A percentile compares a stretch with the other conserved stretches of the same genome.
These are phyloP conservation scores for Dicranocentrus wangi DNA, from an alignment of 2,888 invertebrate genomes.

Conservation along the genomic window DNA sequence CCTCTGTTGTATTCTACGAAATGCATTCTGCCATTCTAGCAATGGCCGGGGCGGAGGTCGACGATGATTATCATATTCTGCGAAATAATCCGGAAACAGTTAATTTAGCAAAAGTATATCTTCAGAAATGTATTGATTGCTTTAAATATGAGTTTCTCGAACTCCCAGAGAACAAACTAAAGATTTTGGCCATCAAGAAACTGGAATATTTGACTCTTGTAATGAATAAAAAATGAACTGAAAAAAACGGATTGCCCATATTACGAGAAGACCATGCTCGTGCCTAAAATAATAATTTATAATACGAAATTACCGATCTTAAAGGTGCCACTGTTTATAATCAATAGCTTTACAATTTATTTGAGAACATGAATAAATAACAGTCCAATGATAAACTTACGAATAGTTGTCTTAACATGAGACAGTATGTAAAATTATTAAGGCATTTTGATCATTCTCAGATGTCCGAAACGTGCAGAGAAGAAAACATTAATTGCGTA, in stretches of 20 bases:
- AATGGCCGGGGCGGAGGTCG: constrained; percentile 72
- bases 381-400: too few species aligned
- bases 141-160: constrained; percentile 75
- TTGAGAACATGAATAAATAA: too few species aligned
- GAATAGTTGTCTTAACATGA: too few species aligned
- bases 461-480: too few species aligned
- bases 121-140: constrained; percentile 74
- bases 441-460: too few species aligned
- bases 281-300: too few species aligned
- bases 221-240: constrained; percentile 56
- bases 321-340: not conserved
- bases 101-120: constrained; percentile 73
- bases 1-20: constrained; percentile 85
- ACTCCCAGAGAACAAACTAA: constrained; percentile 75
- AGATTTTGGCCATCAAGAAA: constrained; percentile 72
- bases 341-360: not conserved
- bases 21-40: constrained; percentile 75
- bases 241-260: too few species aligned
- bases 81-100: constrained; percentile 69
- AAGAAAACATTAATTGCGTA: too few species aligned
- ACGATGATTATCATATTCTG: constrained; percentile 70
- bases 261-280: too few species aligned
- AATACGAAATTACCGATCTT: too few species aligned
- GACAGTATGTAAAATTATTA: too few species aligned
- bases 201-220: constrained; percentile 71